Percentiles rank a stretch among this genome's conserved stretches.
Conservation (phyloP, 2,797 vertebrate species). For the Chaenodraco wilsoni region DNA sequence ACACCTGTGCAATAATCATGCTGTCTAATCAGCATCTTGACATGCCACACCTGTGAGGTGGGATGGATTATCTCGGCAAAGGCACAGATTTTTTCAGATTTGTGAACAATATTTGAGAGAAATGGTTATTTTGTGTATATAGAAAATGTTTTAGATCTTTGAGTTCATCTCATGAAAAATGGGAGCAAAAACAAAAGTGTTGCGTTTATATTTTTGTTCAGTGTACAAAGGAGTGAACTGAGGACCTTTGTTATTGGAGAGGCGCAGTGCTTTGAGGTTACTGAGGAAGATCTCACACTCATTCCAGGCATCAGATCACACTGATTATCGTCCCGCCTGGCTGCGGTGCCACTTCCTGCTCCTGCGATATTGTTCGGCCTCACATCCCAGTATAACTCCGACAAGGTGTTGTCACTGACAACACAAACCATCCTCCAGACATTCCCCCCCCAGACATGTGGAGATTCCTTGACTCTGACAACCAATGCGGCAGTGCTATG, state of each 20-base stretch:
- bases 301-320: constrained; percentile 58
- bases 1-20: too few relatives aligned
- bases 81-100: too few relatives aligned
- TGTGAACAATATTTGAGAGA: too few relatives aligned
- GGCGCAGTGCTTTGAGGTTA: constrained; percentile 6
- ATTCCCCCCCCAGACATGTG: constrained; percentile 60
- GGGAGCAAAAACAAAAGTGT: too few relatives aligned
- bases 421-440: constrained; percentile 67
- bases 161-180: too few relatives aligned
- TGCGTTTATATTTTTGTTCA: too few relatives aligned
- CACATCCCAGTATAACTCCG: constrained; percentile 54
- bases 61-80: too few relatives aligned
- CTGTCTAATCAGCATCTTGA: too few relatives aligned
- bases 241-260: constrained; percentile 1
- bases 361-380: constrained; percentile 55
- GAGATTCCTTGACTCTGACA: constrained; percentile 74
- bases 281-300: constrained; percentile 47
- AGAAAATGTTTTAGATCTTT: too few relatives aligned
- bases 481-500: constrained; percentile 67
- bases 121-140: too few relatives aligned
- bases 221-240: not conserved
- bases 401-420: constrained; percentile 72
- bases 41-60: too few relatives aligned
- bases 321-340: constrained; percentile 52
- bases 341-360: constrained; percentile 42